Base-by-base conservation (phyloP, 2,888 invertebrate species). In the Scaeva pyrastri region DNA sequence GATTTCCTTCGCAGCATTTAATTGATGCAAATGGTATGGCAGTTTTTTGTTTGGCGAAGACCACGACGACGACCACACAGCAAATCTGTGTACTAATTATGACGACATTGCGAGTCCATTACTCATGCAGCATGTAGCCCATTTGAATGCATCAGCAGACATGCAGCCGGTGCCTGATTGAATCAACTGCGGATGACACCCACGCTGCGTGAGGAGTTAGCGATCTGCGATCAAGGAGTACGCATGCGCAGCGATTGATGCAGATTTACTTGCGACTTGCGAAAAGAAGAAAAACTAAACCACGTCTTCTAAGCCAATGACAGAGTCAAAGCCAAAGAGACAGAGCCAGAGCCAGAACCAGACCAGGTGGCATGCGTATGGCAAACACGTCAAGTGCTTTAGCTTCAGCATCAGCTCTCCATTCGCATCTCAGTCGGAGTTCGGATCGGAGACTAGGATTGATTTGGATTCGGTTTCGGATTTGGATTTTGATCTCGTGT, bases 401-500 rank as follows among this genome's bases (percentile, higher is more conserved):
- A 75, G 76, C 80, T 55, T 80, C 55, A 75, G 76, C 80, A 48
- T 80, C 55, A 72, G 60, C 21, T 66, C 64, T 52, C 71, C 68
- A 68, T 52, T 50, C 36, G 31, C 23, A 71, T 11, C 41, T 26
- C 45, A 71, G 62, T 52, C 23, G 14, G 56, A 71, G 50, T 41
- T 60, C 68, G 1, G 66, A 52, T 52, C 23, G 14, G 56, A 71
- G 50, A 41, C 66, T 73, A 2, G 66, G 72, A 82, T 82, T 76
- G 77, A 82, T 73, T 43, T 31, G 72, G 36, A 62, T 76, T 82
- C 71, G 73, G 68, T 80, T 74, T 43, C 41, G 72, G 36, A 62
- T 76, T 82, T 75, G 73, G 68, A 85, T 74, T 80, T 76, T 70
- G 81, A 85, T 85, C 85, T 85, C 62, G 16, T 85, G 81, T 85